Base-by-base conservation (phyloP, 2,888 invertebrate genomes). In the Trissoscelio sp. region DNA sequence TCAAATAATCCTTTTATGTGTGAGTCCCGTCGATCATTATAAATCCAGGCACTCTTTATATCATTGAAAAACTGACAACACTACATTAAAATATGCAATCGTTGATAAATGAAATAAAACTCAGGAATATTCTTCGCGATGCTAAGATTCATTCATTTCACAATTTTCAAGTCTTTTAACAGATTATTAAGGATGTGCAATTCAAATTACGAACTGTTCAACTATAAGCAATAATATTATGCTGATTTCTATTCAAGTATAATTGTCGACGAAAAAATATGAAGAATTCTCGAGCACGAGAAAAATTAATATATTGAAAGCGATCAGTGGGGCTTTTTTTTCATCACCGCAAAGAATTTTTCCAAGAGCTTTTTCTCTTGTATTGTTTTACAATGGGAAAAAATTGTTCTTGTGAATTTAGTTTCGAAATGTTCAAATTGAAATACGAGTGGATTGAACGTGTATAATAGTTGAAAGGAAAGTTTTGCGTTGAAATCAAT, bases 141-240 rank as follows among this genome's bases (percentile, higher is more conserved):
- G 39, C 44, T 62, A 69, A 74, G 67, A 57, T 69, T 67, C 74
- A 80, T 80, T 80, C 79, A 69, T 66, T 73, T 73, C 67, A 22
- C 55, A 46, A 79, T 70, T 69, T 64, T 57, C 73, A 69, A 80
- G 62, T 42, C 62, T 70, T 74, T 80, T 80, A 80, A 58, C 57
- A 42, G 62, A 69, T 80, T 69, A 80, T 74, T 74, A 80, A 80
- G 74, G 66, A 74, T 73, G 79, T 69, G 74, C 69, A 80, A 74
- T 80, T 74, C 74, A 74, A 80, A 80, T 80, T 74, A 79, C 69
- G 72, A 79, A 67, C 66, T 37, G 72, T 79, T 79, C 79, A 67
- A 31, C 79, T 53, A 72, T 44, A 79, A 79, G 79, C 79, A 79
- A 79, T 79, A 75, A 64, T 73, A 64, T 79, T 79, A 79, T 79